Percentiles rank a stretch among this genome's conserved stretches.
Evolutionary conservation across 2,888 invertebrate genomes (phyloP).

Genomic region (Leptinotarsa haldemani): DNA sequence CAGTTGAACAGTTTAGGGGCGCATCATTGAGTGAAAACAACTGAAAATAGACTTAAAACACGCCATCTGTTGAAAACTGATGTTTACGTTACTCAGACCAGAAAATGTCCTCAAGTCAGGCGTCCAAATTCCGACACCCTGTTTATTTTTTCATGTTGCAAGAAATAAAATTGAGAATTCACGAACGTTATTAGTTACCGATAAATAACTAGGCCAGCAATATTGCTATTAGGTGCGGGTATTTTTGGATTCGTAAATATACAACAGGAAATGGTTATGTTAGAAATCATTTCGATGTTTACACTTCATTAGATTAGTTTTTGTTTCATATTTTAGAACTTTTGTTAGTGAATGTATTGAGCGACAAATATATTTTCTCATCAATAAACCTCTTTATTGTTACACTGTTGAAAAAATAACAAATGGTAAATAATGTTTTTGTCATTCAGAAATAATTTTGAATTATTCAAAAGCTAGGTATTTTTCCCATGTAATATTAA

Average conservation of each 20-base stretch:
- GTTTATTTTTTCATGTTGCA: conserved; percentile 30
- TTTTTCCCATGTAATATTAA: too few species aligned
- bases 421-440: too few species aligned
- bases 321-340: not conserved
- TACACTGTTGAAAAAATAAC: too few species aligned
- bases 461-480: too few species aligned
- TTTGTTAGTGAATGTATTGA: too few species aligned
- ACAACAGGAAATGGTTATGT: not conserved
- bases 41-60: conserved; percentile 8
- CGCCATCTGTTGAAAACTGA: conserved; percentile 12
- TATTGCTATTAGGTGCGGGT: conserved; percentile 13
- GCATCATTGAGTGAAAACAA: conserved; percentile 10
- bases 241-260: conserved; percentile 29
- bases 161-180: conserved; percentile 26
- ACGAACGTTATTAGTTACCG: conserved; percentile 16
- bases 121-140: not conserved
- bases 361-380: too few species aligned
- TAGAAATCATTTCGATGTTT: conserved; percentile 17
- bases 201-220: conserved; percentile 8
- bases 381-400: too few species aligned
- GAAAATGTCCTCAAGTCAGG: conserved; percentile 14
- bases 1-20: not conserved
- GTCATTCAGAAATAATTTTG: too few species aligned
- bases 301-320: not conserved
- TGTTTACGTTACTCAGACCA: conserved; percentile 10